phyloP scores from a whole-genome alignment of 2,888 invertebrate genomes.

The Copidosoma aretas region DNA sequence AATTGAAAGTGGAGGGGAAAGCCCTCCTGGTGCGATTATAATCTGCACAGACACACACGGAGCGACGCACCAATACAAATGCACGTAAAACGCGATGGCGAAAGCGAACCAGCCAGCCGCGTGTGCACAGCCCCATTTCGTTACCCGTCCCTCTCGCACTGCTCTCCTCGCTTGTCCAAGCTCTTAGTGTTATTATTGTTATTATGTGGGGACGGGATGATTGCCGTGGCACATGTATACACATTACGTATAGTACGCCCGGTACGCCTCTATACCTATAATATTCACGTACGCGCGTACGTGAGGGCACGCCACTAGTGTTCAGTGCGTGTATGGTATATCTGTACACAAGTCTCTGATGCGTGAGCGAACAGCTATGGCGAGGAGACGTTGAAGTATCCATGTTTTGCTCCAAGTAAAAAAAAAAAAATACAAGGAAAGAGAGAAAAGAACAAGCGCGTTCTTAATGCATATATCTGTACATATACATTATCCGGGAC shows the following conservation, averaged over 20 bases:
- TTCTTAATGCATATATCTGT: no score
- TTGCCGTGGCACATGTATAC: conserved; percentile 17
- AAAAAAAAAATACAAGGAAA: conserved; percentile 7
- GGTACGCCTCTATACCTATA: no score
- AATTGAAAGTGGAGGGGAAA: not conserved
- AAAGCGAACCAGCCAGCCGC: conserved; percentile 28
- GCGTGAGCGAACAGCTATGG: not conserved
- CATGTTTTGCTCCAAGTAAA: conserved; percentile 8
- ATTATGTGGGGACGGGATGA: conserved; percentile 35
- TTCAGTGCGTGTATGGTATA: not conserved
- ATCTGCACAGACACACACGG: not conserved
- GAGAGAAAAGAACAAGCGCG: conserved; percentile 15
- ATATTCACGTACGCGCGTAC: not conserved
- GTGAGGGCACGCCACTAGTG: not conserved
- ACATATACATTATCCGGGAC: conserved; percentile 26
- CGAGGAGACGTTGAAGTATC: not conserved
- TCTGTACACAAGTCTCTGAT: no score
- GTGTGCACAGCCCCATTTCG: conserved; percentile 34
- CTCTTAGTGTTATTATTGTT: conserved; percentile 30
- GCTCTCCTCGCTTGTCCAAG: conserved; percentile 4
- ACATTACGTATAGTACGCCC: no score
- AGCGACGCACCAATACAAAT: not conserved
- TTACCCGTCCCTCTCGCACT: conserved; percentile 5
- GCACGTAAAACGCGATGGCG: conserved; percentile 38
- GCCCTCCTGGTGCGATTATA: not conserved